phyloP scores from a whole-genome alignment of 1,140 invertebrate genomes.

The Galleria mellonella region DNA sequence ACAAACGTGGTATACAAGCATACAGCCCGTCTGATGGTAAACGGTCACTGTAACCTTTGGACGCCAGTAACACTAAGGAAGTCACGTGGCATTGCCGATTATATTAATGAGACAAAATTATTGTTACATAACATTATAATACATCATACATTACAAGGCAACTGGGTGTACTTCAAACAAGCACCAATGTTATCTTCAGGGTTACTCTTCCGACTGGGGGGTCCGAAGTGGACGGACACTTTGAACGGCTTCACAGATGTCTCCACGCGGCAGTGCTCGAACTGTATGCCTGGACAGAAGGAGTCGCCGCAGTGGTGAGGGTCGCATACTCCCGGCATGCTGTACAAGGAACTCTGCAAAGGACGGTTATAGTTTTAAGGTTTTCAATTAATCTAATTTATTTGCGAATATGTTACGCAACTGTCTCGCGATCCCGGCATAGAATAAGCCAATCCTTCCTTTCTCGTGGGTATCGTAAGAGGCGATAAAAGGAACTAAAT shows the following conservation, averaged over 20 bases:
- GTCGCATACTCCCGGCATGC: constrained; percentile 77
- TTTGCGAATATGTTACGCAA: no score
- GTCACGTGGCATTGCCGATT: no score
- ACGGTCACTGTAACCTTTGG: no score
- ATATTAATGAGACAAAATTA: no score
- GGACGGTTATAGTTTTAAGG: constrained; percentile 1
- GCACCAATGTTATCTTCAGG: constrained; percentile 87
- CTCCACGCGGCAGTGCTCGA: constrained; percentile 79
- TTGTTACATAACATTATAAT: background rate
- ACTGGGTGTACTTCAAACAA: constrained; percentile 83
- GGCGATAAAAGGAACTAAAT: no score
- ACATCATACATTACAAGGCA: constrained; percentile 74
- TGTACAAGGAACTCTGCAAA: constrained; percentile 28
- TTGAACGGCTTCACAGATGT: constrained; percentile 85
- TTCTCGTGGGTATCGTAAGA: no score
- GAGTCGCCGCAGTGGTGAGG: constrained; percentile 84
- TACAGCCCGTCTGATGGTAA: no score
- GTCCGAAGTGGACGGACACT: constrained; percentile 85
- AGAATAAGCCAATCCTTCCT: no score
- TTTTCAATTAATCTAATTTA: no score
- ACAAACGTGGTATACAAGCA: no score
- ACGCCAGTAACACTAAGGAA: no score
- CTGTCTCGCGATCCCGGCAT: no score
- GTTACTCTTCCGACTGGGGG: constrained; percentile 76
- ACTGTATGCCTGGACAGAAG: constrained; percentile 74